Percentiles rank a stretch among this genome's conserved stretches.
Evolutionary conservation across 2,113 vertebrate genomes (phyloP).

Genomic region (Mungos mungo): DNA sequence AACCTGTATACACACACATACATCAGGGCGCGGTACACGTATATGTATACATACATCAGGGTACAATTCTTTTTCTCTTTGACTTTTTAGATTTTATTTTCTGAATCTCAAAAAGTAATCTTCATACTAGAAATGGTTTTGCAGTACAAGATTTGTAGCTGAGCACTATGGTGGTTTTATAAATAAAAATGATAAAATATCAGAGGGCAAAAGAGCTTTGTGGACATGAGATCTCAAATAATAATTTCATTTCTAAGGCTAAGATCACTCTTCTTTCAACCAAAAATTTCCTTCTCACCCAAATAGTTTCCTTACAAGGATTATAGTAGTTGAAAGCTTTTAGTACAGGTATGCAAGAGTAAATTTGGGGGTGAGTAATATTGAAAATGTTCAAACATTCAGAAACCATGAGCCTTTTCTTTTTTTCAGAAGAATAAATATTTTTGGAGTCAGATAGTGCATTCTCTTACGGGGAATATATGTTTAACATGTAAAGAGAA

Average conservation of each 20-base stretch:
- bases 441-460: neutral
- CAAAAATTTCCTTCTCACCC: neutral
- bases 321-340: neutral
- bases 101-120: conserved; percentile 55
- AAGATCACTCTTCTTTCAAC: neutral
- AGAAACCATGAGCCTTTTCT: neutral
- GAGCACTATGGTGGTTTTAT: neutral
- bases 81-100: conserved; percentile 3
- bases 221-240: neutral
- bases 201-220: neutral
- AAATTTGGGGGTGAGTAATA: neutral
- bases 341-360: neutral
- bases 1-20: no score
- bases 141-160: neutral
- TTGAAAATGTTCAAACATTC: conserved; percentile 52
- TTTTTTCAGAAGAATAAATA: conserved; percentile 7
- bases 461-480: neutral
- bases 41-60: neutral
- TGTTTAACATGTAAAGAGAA: neutral
- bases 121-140: conserved; percentile 44
- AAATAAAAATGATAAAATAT: conserved; percentile 56
- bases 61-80: neutral
- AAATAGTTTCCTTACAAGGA: neutral
- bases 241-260: conserved; percentile 53
- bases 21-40: no score